Conservation (phyloP, 2,113 vertebrate genomes). For the Spea multiplicata region DNA sequence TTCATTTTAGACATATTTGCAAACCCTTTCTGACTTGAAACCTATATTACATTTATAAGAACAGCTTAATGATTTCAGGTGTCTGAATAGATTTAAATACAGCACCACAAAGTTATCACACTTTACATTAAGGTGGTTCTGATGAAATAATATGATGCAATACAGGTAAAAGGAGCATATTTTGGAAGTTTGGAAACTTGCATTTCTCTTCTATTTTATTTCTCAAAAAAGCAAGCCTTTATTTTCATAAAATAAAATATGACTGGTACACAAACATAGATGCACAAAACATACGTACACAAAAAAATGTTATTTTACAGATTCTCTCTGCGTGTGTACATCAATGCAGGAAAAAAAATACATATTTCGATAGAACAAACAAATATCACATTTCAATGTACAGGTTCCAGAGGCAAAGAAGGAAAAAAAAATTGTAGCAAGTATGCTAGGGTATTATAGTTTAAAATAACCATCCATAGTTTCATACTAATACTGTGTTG, state of each 20-base stretch:
- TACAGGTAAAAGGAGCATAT: neutral
- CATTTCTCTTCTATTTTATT: conserved; percentile 10
- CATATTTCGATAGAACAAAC: neutral
- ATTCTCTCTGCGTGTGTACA: conserved; percentile 16
- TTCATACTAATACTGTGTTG: neutral
- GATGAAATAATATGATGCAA: neutral
- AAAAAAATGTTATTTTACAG: neutral
- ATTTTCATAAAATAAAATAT: neutral
- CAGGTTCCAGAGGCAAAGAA: too few species aligned
- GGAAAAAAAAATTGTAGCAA: too few species aligned
- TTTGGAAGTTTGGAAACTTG: conserved; percentile 9
- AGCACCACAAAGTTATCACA: conserved; percentile 30
- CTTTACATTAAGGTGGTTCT: conserved; percentile 17
- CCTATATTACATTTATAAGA: too few species aligned
- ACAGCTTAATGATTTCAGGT: too few species aligned
- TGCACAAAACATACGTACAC: conserved; percentile 1
- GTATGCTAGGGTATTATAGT: neutral
- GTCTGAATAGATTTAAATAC: neutral
- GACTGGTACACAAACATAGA: conserved; percentile 10
- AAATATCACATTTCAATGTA: too few species aligned
- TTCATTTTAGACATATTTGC: too few species aligned
- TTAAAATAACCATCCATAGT: neutral
- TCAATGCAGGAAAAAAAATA: conserved; percentile 9
- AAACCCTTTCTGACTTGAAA: too few species aligned
- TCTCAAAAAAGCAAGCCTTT: neutral